A percentile compares a stretch with the other conserved stretches of the same genome.
Conservation (phyloP, 1,140 invertebrate species). For the Aphaenogaster floridana region DNA sequence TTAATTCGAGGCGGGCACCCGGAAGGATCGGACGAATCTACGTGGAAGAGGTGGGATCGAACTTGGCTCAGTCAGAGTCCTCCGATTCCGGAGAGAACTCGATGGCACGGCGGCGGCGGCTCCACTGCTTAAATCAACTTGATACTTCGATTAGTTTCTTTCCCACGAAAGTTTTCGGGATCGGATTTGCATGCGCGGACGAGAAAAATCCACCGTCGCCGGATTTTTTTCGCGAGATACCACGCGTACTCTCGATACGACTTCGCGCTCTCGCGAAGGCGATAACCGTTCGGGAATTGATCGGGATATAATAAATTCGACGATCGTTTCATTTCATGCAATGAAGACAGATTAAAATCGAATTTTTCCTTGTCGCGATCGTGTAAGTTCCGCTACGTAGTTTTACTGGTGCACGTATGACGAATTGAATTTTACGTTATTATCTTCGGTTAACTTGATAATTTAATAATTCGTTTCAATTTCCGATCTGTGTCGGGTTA, state of each 20-base stretch:
- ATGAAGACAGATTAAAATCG: background rate
- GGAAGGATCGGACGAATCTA: conserved; percentile 45
- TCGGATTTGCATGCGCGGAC: conserved; percentile 34
- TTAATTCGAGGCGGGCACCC: conserved; percentile 56
- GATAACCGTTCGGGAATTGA: background rate
- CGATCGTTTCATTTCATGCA: background rate
- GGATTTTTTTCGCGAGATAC: background rate
- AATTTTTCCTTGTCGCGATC: background rate
- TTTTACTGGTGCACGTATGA: background rate
- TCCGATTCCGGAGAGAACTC: conserved; percentile 1
- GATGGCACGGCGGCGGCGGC: background rate
- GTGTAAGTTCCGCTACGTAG: background rate
- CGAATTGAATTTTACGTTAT: background rate
- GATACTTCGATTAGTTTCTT: conserved; percentile 61
- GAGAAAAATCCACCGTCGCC: background rate
- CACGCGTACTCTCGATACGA: background rate
- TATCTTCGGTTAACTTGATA: background rate
- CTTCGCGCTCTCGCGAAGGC: background rate
- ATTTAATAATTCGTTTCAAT: background rate
- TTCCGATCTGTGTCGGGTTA: background rate
- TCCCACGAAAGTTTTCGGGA: conserved; percentile 30
- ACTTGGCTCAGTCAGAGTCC: conserved; percentile 19
- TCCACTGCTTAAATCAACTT: conserved; percentile 49
- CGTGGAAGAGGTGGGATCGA: conserved; percentile 24
- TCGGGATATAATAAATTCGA: background rate